A percentile compares a stretch with the other conserved stretches of the same genome.
phyloP scores from a whole-genome alignment of 2,888 invertebrate species.

The Diarsia rubi region DNA sequence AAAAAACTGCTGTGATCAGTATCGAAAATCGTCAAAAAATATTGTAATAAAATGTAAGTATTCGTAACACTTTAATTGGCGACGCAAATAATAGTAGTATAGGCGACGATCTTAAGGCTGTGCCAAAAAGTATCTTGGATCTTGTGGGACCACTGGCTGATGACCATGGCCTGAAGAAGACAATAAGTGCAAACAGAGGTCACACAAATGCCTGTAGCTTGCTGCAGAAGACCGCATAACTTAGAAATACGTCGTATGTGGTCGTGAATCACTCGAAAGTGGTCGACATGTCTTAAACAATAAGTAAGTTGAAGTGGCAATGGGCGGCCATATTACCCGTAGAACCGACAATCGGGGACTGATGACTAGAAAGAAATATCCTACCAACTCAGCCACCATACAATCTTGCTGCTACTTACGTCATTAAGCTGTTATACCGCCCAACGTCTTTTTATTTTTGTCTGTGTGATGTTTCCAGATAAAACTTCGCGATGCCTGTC shows the following conservation, averaged over 20 bases:
- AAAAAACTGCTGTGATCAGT: conserved; percentile 25
- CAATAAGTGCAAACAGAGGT: neutral
- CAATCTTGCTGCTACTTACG: neutral
- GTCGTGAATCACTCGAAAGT: neutral
- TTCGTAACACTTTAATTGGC: neutral
- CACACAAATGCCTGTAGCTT: neutral
- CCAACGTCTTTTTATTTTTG: neutral
- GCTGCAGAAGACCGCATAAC: neutral
- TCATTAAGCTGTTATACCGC: neutral
- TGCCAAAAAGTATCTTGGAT: neutral
- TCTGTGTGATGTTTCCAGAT: conserved; percentile 14
- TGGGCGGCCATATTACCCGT: no score
- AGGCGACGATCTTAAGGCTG: neutral
- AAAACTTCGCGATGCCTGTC: conserved; percentile 80
- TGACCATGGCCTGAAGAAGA: neutral
- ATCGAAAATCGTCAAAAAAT: conserved; percentile 30
- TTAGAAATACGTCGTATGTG: neutral
- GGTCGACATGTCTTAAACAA: no score
- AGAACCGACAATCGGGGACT: no score
- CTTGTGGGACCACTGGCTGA: neutral
- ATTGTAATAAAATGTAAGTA: conserved; percentile 47
- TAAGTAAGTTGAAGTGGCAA: no score
- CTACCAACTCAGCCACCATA: no score
- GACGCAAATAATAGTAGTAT: no score
- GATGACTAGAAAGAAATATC: neutral